These are phyloP conservation scores for Myioborus melanocephalus DNA, from an alignment of 2,797 vertebrate species.

Conservation along the genomic window DNA sequence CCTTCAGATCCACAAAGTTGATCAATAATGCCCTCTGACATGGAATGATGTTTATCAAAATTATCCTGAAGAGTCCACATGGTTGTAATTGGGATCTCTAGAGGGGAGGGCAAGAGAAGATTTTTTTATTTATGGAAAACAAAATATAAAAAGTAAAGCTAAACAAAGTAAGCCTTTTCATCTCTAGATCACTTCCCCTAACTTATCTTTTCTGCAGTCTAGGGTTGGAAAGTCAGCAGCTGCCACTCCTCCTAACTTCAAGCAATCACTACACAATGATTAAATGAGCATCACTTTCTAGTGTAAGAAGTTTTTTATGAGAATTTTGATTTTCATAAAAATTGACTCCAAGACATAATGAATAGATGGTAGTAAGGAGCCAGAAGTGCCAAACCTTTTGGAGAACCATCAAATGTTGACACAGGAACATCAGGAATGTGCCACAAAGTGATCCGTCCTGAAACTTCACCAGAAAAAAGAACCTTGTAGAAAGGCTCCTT, in stretches of 20 bases:
- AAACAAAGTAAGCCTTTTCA: not conserved
- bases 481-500: slow-evolving; percentile 83
- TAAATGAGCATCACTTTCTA: not conserved
- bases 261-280: not conserved
- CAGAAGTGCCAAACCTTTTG: slow-evolving; percentile 70
- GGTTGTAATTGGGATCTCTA: slow-evolving; percentile 74
- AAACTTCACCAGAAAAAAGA: slow-evolving; percentile 78
- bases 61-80: slow-evolving; percentile 74
- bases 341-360: not conserved
- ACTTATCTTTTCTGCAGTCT: not conserved
- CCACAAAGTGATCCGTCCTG: slow-evolving; percentile 79
- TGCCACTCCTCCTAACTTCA: not conserved
- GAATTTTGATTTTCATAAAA: not conserved
- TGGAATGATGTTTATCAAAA: slow-evolving; percentile 66
- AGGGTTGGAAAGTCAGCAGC: not conserved
- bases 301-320: not conserved
- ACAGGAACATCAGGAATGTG: slow-evolving; percentile 80
- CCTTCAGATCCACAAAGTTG: slow-evolving; percentile 44
- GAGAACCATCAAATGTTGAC: slow-evolving; percentile 75
- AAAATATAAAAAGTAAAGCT: not conserved
- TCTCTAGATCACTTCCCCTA: not conserved
- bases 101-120: not conserved
- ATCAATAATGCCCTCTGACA: slow-evolving; percentile 68
- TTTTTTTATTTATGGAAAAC: not conserved
- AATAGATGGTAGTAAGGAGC: not conserved